Conservation (phyloP, 2,113 vertebrate genomes). For the Podarcis raffonei region DNA sequence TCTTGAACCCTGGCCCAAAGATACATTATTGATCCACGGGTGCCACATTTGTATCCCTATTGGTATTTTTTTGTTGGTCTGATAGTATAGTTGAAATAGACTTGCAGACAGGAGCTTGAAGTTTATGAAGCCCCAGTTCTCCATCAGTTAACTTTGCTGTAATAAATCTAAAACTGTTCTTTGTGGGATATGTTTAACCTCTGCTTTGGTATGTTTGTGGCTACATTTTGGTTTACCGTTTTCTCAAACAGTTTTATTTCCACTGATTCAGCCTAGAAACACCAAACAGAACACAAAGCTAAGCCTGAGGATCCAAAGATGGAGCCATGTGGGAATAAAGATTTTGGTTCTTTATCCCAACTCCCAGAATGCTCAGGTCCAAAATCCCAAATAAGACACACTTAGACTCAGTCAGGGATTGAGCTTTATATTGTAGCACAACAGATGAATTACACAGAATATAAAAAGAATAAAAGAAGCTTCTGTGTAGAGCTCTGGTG, state of each 20-base stretch:
- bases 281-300: not conserved
- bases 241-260: slow-evolving; percentile 27
- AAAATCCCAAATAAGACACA: slow-evolving; percentile 11
- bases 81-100: not conserved
- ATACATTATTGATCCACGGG: not conserved
- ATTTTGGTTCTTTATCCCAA: slow-evolving; percentile 18
- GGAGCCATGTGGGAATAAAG: not conserved
- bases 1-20: too few species aligned
- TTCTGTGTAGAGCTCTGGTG: not conserved
- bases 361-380: not conserved
- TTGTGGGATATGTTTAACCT: not conserved
- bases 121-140: not conserved
- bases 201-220: not conserved
- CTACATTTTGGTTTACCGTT: not conserved
- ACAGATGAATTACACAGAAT: rapidly evolving
- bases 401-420: not conserved
- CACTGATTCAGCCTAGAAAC: not conserved
- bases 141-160: not conserved
- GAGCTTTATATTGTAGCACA: not conserved
- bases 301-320: slow-evolving; percentile 4
- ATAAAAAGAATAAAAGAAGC: not conserved
- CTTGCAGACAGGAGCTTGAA: not conserved
- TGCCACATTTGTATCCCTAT: not conserved
- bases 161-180: not conserved
- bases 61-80: not conserved